phyloP scores from a whole-genome alignment of 2,797 vertebrate species.

The Stomatorhinus walkeri region DNA sequence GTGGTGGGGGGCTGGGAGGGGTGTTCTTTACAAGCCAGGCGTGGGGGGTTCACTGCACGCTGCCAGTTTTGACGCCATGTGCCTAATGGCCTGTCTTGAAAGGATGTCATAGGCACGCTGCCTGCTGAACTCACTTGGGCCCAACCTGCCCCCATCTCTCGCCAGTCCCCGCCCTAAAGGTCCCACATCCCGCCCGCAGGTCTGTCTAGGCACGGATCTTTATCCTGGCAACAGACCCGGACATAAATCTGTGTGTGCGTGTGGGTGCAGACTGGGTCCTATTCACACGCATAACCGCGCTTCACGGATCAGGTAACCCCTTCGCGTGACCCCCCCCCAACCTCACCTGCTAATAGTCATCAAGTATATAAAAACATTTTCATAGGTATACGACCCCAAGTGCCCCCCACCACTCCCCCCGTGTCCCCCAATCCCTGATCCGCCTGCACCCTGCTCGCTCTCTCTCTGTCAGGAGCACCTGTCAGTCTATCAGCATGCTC shows the following conservation, averaged over 20 bases:
- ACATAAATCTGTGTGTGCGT: background rate
- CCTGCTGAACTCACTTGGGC: background rate
- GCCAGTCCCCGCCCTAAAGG: background rate
- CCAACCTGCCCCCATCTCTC: background rate
- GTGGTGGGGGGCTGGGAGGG: background rate
- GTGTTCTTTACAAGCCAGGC: background rate
- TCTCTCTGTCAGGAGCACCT: slow-evolving; percentile 39
- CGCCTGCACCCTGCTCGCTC: slow-evolving; percentile 27
- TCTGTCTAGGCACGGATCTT: background rate
- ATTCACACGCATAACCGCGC: slow-evolving; percentile 37
- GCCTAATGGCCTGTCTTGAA: slow-evolving; percentile 58
- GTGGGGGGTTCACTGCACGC: background rate
- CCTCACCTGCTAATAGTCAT: slow-evolving; percentile 60
- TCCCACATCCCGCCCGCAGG: slow-evolving; percentile 6
- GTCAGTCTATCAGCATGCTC: slow-evolving; percentile 63
- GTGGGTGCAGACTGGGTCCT: slow-evolving; percentile 28
- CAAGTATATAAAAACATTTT: slow-evolving; percentile 66
- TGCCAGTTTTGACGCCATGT: slow-evolving; percentile 54
- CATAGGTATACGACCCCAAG: slow-evolving; percentile 49
- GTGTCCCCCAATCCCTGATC: slow-evolving; percentile 8
- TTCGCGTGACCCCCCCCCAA: slow-evolving; percentile 44
- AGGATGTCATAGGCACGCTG: slow-evolving; percentile 28
- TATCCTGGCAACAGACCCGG: background rate
- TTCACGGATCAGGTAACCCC: slow-evolving; percentile 41
- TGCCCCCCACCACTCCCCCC: background rate